Evolutionary conservation across 2,797 vertebrate species (phyloP).

Genomic region (Eurystomus glaucurus): DNA sequence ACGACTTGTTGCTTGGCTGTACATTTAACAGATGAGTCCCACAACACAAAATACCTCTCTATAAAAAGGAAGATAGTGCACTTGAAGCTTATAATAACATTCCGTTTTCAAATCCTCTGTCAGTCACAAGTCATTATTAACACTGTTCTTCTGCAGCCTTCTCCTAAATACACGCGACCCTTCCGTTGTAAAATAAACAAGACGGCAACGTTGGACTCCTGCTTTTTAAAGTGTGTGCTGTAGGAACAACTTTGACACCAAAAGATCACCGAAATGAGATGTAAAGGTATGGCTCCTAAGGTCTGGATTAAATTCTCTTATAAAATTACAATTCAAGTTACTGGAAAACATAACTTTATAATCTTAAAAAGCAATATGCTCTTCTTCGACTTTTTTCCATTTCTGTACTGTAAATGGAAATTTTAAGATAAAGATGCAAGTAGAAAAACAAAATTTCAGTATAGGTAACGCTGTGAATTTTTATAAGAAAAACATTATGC

Average conservation of each 20-base stretch:
- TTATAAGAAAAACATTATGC: slow-evolving; percentile 82
- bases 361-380: slow-evolving; percentile 87
- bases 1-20: slow-evolving; percentile 33
- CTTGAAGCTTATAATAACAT: slow-evolving; percentile 27
- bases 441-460: slow-evolving; percentile 75
- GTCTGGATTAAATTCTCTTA: slow-evolving; percentile 74
- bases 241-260: slow-evolving; percentile 44
- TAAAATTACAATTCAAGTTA: slow-evolving; percentile 81
- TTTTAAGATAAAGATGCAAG: slow-evolving; percentile 74
- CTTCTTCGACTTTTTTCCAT: slow-evolving; percentile 79
- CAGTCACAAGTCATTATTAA: slow-evolving; percentile 39
- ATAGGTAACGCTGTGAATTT: slow-evolving; percentile 73
- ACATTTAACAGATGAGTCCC: slow-evolving; percentile 45
- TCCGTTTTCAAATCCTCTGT: slow-evolving; percentile 44
- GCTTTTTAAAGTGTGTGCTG: slow-evolving; percentile 20
- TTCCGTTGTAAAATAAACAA: slow-evolving; percentile 6
- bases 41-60: slow-evolving; percentile 34
- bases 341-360: slow-evolving; percentile 83
- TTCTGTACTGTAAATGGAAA: slow-evolving; percentile 83
- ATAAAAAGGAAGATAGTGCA: slow-evolving; percentile 68
- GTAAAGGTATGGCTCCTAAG: slow-evolving; percentile 76
- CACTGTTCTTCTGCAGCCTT: slow-evolving; percentile 22
- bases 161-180: slow-evolving; percentile 1
- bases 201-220: slow-evolving; percentile 9
- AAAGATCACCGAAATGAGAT: slow-evolving; percentile 40